These are phyloP conservation scores for Temnothorax nylanderi DNA, from an alignment of 1,140 invertebrate genomes.

Conservation along the genomic window DNA sequence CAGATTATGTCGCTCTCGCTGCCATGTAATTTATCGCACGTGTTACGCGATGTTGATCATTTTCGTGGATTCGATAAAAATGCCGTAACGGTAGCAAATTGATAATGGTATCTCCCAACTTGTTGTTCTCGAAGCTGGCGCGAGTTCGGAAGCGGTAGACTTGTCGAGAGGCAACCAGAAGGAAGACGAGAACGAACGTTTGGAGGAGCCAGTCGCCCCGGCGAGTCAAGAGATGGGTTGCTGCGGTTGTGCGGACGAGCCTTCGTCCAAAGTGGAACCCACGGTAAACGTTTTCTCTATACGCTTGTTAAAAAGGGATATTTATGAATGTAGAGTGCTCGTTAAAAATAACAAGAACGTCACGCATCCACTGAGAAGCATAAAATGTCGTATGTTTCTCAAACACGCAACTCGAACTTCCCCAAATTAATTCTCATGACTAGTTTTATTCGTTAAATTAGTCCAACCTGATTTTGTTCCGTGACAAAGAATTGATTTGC, in stretches of 20 bases:
- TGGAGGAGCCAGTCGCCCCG: slow-evolving; percentile 42
- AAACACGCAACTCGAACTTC: background rate
- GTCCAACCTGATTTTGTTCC: background rate
- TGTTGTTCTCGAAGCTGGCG: slow-evolving; percentile 50
- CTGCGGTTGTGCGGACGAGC: slow-evolving; percentile 77
- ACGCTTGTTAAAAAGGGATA: background rate
- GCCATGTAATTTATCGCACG: background rate
- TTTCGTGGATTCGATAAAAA: background rate
- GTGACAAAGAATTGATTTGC: background rate
- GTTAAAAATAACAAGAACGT: background rate
- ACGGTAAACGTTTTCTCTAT: slow-evolving; percentile 65
- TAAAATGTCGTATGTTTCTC: background rate
- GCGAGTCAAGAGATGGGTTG: slow-evolving; percentile 73
- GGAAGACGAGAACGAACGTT: slow-evolving; percentile 48
- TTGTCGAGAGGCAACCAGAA: slow-evolving; percentile 28
- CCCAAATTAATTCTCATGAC: background rate
- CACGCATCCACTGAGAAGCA: background rate
- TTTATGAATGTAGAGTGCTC: background rate
- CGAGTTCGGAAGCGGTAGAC: slow-evolving; percentile 34
- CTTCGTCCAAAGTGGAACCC: slow-evolving; percentile 75
- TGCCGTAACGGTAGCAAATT: background rate
- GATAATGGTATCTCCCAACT: background rate
- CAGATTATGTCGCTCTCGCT: background rate
- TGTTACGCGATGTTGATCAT: background rate
- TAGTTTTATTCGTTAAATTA: background rate